phyloP scores from a whole-genome alignment of 2,888 invertebrate species.

The Diabrotica balteata region DNA sequence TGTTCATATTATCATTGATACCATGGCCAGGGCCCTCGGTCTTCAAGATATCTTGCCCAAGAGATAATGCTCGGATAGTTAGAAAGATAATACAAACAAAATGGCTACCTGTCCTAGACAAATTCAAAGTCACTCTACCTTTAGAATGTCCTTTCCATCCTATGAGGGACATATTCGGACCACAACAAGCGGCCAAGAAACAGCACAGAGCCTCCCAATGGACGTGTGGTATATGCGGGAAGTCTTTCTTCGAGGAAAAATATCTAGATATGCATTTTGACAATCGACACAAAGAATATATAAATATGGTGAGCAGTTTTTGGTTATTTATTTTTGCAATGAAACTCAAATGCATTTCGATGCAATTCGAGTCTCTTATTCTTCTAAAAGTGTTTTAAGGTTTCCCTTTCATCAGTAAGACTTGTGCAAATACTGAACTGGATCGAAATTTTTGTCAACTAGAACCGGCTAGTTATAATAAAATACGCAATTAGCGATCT shows the following conservation, averaged over 20 bases:
- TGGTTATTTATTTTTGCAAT: neutral
- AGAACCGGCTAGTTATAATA: too few relatives aligned
- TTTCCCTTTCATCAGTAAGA: too few relatives aligned
- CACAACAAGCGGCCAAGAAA: constrained; percentile 84
- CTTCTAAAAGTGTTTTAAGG: too few relatives aligned
- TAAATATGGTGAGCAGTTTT: constrained; percentile 72
- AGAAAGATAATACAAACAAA: constrained; percentile 88
- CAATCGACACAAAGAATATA: constrained; percentile 83
- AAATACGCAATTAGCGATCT: too few relatives aligned
- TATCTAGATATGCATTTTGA: constrained; percentile 89
- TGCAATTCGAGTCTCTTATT: too few relatives aligned
- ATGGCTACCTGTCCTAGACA: constrained; percentile 89
- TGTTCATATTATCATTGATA: constrained; percentile 81
- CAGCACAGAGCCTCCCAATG: constrained; percentile 87
- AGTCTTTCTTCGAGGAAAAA: constrained; percentile 89
- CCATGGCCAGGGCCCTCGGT: constrained; percentile 89
- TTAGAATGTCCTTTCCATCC: constrained; percentile 91
- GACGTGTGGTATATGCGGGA: constrained; percentile 91
- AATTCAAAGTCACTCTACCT: constrained; percentile 82
- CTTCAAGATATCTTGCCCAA: constrained; percentile 85
- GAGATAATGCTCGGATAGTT: constrained; percentile 88
- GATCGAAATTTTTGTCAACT: too few relatives aligned
- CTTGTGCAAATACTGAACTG: too few relatives aligned
- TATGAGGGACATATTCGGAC: constrained; percentile 84
- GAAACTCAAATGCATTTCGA: too few relatives aligned